These are phyloP conservation scores for Procambarus virginalis DNA, from an alignment of 1,140 invertebrate genomes.

Conservation along the genomic window DNA sequence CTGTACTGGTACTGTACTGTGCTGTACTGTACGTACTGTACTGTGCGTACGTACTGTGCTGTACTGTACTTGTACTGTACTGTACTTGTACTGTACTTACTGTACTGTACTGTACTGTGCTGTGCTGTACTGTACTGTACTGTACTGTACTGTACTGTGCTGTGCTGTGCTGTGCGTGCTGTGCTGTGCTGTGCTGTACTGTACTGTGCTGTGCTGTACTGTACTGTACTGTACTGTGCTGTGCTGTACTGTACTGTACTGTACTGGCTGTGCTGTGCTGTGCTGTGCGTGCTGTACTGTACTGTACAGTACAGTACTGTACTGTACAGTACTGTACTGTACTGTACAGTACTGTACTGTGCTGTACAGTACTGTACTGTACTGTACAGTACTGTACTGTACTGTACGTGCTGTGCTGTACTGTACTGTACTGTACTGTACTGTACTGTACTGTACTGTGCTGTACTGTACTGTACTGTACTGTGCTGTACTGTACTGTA, in stretches of 20 bases:
- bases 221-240: slow-evolving; percentile 70
- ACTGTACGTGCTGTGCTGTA: slow-evolving; percentile 60
- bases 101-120: slow-evolving; percentile 61
- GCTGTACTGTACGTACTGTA: slow-evolving; percentile 50
- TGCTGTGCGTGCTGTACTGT: slow-evolving; percentile 63
- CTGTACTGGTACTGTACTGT: slow-evolving; percentile 8
- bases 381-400: slow-evolving; percentile 65
- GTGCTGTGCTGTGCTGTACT: slow-evolving; percentile 70
- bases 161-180: slow-evolving; percentile 69
- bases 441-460: slow-evolving; percentile 66
- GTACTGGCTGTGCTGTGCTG: no score
- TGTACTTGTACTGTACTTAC: no score
- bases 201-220: slow-evolving; percentile 70
- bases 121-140: slow-evolving; percentile 54
- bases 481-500: slow-evolving; percentile 55
- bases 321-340: slow-evolving; percentile 56
- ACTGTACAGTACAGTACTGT: slow-evolving; percentile 65
- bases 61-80: slow-evolving; percentile 68
- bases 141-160: slow-evolving; percentile 62
- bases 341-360: slow-evolving; percentile 59
- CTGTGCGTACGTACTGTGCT: slow-evolving; percentile 71
- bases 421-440: slow-evolving; percentile 70
- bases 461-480: slow-evolving; percentile 65
- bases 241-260: slow-evolving; percentile 68
- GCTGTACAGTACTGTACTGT: slow-evolving; percentile 61